phyloP scores from a whole-genome alignment of 2,113 vertebrate genomes.

The Seriola aureovittata region DNA sequence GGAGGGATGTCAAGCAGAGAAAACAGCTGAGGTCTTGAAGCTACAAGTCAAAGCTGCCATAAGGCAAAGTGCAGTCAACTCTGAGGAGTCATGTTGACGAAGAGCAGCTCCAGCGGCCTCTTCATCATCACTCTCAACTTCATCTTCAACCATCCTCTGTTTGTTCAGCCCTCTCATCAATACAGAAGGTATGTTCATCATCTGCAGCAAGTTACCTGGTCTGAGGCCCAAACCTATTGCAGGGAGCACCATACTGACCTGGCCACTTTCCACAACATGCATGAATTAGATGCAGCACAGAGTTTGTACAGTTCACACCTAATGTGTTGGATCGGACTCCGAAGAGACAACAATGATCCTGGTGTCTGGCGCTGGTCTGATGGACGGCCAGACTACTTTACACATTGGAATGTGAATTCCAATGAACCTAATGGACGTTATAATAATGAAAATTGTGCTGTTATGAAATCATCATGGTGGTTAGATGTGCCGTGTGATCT shows the following conservation, averaged over 20 bases:
- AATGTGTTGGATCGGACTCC: too few species aligned
- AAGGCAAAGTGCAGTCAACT: neutral
- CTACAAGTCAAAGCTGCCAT: neutral
- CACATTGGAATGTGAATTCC: fast-evolving
- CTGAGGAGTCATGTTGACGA: conserved; percentile 3
- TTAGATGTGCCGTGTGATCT: fast-evolving
- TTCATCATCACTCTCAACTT: conserved; percentile 4
- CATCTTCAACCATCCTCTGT: conserved; percentile 3
- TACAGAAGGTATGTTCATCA: neutral
- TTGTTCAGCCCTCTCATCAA: neutral
- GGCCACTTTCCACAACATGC: neutral
- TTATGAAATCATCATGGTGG: fast-evolving
- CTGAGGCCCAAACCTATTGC: conserved; percentile 11
- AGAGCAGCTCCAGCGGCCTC: neutral
- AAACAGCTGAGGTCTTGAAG: neutral
- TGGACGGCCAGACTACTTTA: neutral
- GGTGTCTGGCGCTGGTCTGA: too few species aligned
- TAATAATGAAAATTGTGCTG: neutral
- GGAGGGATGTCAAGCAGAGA: neutral
- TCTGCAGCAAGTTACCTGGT: neutral
- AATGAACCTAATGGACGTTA: neutral
- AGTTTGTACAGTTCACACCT: too few species aligned
- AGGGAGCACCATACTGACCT: neutral
- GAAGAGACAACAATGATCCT: too few species aligned
- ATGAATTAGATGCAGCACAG: neutral